Conservation (phyloP, 2,113 vertebrate genomes). For the Eclectus roratus region DNA sequence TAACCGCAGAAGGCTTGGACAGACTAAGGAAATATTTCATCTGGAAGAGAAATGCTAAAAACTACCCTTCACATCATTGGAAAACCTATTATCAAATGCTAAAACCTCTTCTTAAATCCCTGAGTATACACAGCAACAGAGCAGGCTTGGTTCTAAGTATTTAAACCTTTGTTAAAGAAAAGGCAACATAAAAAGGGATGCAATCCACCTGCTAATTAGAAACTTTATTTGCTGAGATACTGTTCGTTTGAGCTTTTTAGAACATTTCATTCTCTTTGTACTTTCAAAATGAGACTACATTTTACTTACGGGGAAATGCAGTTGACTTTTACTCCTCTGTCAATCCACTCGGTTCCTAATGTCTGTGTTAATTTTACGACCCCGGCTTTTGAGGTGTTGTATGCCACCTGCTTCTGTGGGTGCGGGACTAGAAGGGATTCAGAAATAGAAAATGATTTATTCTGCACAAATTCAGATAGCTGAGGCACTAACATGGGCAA, state of each 20-base stretch:
- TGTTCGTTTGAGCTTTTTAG: conserved; percentile 60
- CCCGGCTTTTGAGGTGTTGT: conserved; percentile 80
- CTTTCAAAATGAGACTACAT: not conserved
- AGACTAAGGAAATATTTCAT: conserved; percentile 75
- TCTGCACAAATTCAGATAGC: not conserved
- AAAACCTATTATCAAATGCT: conserved; percentile 80
- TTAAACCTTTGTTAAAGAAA: conserved; percentile 68
- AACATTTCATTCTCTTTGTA: conserved; percentile 43
- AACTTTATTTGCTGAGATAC: conserved; percentile 45
- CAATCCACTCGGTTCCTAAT: conserved; percentile 78
- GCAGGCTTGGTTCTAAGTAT: conserved; percentile 65
- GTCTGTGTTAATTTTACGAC: conserved; percentile 84
- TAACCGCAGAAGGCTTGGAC: conserved; percentile 69
- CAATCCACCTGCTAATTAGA: conserved; percentile 73
- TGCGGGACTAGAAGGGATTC: conserved; percentile 71
- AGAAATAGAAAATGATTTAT: conserved; percentile 28
- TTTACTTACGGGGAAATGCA: conserved; percentile 84
- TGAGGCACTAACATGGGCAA: not conserved
- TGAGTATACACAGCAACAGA: conserved; percentile 62
- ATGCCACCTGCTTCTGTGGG: conserved; percentile 82
- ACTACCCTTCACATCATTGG: conserved; percentile 73
- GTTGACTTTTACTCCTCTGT: conserved; percentile 79
- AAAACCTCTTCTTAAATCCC: conserved; percentile 69
- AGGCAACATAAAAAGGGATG: conserved; percentile 65
- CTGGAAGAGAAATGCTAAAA: conserved; percentile 77